Evolutionary conservation across 1,140 invertebrate species (phyloP).

Genomic region (Platyscapa corneri): DNA sequence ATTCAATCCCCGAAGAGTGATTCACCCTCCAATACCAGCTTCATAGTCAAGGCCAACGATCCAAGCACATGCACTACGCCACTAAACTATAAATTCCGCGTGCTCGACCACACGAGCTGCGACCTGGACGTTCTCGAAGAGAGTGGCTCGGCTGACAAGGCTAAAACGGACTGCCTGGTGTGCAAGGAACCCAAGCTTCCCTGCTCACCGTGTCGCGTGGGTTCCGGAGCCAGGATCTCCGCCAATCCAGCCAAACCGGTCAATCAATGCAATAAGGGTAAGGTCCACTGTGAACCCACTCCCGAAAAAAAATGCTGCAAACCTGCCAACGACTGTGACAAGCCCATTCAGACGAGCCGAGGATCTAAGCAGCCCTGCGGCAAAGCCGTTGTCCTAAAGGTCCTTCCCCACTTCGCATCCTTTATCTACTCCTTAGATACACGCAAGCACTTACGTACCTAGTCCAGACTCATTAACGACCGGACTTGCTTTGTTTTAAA

Average conservation of each 20-base stretch:
- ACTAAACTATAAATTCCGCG: slow-evolving; percentile 59
- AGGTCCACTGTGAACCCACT: background rate
- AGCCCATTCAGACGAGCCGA: slow-evolving; percentile 58
- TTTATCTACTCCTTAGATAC: background rate
- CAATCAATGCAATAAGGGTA: background rate
- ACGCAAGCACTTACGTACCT: no score
- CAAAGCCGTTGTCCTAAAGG: slow-evolving; percentile 68
- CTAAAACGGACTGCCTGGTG: background rate
- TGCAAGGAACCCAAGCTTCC: slow-evolving; percentile 49
- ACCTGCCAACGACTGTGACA: background rate
- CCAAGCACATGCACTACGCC: background rate
- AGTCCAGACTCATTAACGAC: no score
- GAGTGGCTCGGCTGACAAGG: no score
- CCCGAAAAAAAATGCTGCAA: no score
- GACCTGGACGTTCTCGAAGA: background rate
- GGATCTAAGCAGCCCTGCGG: slow-evolving; percentile 60
- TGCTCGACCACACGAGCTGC: slow-evolving; percentile 49
- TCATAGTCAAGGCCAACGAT: slow-evolving; percentile 61
- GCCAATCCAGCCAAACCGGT: background rate
- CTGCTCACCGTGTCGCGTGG: slow-evolving; percentile 57
- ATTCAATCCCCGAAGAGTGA: slow-evolving; percentile 56
- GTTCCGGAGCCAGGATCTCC: background rate
- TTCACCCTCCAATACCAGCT: background rate
- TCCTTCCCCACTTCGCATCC: slow-evolving; percentile 6
- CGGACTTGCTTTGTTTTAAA: no score